phyloP scores from a whole-genome alignment of 2,797 vertebrate species.

The Aplochiton taeniatus region DNA sequence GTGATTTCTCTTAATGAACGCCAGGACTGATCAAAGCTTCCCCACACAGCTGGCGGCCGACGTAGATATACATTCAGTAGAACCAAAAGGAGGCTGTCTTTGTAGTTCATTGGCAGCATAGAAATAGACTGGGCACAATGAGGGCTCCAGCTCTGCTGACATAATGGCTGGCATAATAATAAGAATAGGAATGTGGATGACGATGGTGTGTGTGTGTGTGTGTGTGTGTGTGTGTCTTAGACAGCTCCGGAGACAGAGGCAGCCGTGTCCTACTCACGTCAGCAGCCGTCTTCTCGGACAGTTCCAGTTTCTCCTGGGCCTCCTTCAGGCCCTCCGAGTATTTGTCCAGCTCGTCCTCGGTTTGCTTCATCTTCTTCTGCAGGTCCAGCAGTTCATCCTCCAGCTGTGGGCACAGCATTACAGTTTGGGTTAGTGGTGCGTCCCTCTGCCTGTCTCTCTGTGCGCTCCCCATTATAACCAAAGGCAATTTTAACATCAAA shows the following conservation, averaged over 20 bases:
- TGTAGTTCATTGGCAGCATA: background rate
- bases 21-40: conserved; percentile 54
- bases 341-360: conserved; percentile 91
- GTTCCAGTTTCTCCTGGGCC: conserved; percentile 90
- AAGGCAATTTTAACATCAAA: too few relatives aligned
- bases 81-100: too few relatives aligned
- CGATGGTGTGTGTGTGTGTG: conserved; percentile 6
- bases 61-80: too few relatives aligned
- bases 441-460: background rate
- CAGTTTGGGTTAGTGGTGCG: background rate
- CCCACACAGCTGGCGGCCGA: conserved; percentile 51
- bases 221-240: background rate
- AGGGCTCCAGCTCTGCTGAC: background rate
- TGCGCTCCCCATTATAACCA: too few relatives aligned
- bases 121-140: background rate
- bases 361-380: conserved; percentile 91
- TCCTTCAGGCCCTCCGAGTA: conserved; percentile 90
- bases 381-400: conserved; percentile 88
- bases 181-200: background rate
- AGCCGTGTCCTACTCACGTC: conserved; percentile 89
- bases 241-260: too few relatives aligned
- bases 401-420: conserved; percentile 65
- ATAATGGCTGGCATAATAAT: background rate
- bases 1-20: conserved; percentile 34
- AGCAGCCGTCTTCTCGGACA: conserved; percentile 88